Base-by-base conservation (phyloP, 2,888 invertebrate species). In the Eupithecia insigniata region DNA sequence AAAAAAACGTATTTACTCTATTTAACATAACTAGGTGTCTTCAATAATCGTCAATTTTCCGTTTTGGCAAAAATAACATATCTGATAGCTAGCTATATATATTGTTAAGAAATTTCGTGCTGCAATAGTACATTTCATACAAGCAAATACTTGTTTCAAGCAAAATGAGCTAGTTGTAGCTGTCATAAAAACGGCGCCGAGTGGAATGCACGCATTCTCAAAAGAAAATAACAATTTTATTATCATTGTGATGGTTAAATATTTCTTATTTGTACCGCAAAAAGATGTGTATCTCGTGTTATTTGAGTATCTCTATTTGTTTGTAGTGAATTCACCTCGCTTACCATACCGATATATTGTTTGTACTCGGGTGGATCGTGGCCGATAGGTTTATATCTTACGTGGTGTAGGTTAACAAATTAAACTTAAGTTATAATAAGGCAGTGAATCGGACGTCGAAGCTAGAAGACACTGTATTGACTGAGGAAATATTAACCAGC, bases 331-430 rank as follows among this genome's bases (percentile, higher is more conserved):
- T 30, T 68, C 39, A 22, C 34, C 43, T 58, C 46, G 55, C 36
- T 55, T 68, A 69, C 30, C 68, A 72, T 72, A 69, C 55, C 67
- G 32, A 69, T 72, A 72, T 68, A 66, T 72, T 61, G 14, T 69
- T 60, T 66, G 69, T 66, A 71, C 30, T 62, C 36, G 51, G 69
- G 69, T 69, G 62, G 39, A 61, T 74, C 61, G 73, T 62, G 64
- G 64, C 70, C 61, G 66, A 36, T 69, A 71, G 69, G 64, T 73
- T 68, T 71, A 66, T 77, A 74, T 76, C 72, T 71, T 73, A 73
- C 72, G 80, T 81, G 81, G 83, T 74, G 80, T 83, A 82, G 83
- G 78, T 78, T 81, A 79, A 81, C 80, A 78, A 80, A 82, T 79
- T 81, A 76, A 77, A 77, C 39, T 71, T 71, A 73, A 71, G 68